These are phyloP conservation scores for Amphipoea oculea DNA, from an alignment of 2,888 invertebrate genomes.

Conservation along the genomic window DNA sequence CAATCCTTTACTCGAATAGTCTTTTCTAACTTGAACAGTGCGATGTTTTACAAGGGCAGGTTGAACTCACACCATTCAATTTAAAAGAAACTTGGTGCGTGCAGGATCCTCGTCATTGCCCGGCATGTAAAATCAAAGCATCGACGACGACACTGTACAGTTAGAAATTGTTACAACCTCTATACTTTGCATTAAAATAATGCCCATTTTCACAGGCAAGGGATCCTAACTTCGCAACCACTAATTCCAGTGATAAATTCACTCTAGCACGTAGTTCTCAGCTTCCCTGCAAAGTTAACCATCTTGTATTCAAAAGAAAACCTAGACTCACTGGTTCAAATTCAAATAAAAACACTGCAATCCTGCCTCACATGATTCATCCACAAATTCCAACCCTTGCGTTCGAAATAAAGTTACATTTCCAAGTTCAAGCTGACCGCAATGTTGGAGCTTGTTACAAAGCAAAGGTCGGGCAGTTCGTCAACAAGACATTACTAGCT, in stretches of 20 bases:
- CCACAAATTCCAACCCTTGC: slow-evolving; percentile 85
- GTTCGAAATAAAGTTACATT: slow-evolving; percentile 80
- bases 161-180: slow-evolving; percentile 93
- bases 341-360: slow-evolving; percentile 80
- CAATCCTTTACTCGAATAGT: slow-evolving; percentile 90
- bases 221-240: slow-evolving; percentile 89
- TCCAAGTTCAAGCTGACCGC: slow-evolving; percentile 77
- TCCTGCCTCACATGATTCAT: slow-evolving; percentile 80
- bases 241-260: slow-evolving; percentile 87
- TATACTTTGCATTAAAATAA: slow-evolving; percentile 98
- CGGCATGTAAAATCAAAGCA: slow-evolving; percentile 70
- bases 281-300: slow-evolving; percentile 90
- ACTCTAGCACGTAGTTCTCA: slow-evolving; percentile 89
- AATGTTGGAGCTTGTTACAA: slow-evolving; percentile 85
- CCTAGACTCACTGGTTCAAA: slow-evolving; percentile 83
- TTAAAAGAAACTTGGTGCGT: slow-evolving; percentile 90
- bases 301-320: slow-evolving; percentile 88
- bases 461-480: slow-evolving; percentile 89
- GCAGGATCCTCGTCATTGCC: slow-evolving; percentile 85
- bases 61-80: slow-evolving; percentile 89
- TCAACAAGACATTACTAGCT: slow-evolving; percentile 89
- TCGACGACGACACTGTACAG: slow-evolving; percentile 86
- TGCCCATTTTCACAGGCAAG: slow-evolving; percentile 94
- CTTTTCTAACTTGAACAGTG: slow-evolving; percentile 90
- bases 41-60: slow-evolving; percentile 85